These are phyloP conservation scores for Ibycter americanus DNA, from an alignment of 2,797 vertebrate genomes.

Conservation along the genomic window DNA sequence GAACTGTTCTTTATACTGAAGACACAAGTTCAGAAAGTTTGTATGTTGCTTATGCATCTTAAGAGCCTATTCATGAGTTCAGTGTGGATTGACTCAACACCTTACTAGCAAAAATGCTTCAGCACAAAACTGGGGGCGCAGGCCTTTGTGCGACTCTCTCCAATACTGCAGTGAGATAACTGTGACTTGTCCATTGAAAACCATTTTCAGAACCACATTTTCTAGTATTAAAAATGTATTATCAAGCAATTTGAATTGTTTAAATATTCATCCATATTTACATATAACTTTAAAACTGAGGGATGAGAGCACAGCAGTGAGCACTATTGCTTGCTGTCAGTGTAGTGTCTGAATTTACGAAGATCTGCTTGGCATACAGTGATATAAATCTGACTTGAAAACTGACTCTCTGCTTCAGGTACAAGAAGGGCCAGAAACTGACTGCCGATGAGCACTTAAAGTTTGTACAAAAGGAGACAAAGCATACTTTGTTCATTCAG, in stretches of 20 bases:
- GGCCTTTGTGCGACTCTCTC: neutral
- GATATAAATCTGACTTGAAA: slow-evolving; percentile 75
- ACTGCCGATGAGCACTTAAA: slow-evolving; percentile 77
- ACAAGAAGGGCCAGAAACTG: slow-evolving; percentile 84
- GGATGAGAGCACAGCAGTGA: neutral
- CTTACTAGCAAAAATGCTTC: neutral
- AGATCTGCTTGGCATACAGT: neutral
- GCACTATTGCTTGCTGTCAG: neutral
- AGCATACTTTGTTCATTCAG: slow-evolving; percentile 80
- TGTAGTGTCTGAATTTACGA: neutral
- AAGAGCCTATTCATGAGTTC: neutral
- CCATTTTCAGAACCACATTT: neutral
- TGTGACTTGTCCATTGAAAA: neutral
- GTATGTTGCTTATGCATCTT: neutral
- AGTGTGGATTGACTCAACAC: neutral
- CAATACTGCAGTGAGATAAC: neutral
- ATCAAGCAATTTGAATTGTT: neutral
- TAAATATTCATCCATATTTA: neutral
- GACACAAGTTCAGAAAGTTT: neutral
- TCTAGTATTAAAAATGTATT: neutral
- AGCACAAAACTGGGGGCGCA: neutral
- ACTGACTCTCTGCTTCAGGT: slow-evolving; percentile 90
- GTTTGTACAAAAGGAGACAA: slow-evolving; percentile 81
- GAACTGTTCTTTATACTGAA: neutral
- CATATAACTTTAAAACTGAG: neutral